Conservation (phyloP, 2,888 invertebrate species). For the Lasius fuliginosus region DNA sequence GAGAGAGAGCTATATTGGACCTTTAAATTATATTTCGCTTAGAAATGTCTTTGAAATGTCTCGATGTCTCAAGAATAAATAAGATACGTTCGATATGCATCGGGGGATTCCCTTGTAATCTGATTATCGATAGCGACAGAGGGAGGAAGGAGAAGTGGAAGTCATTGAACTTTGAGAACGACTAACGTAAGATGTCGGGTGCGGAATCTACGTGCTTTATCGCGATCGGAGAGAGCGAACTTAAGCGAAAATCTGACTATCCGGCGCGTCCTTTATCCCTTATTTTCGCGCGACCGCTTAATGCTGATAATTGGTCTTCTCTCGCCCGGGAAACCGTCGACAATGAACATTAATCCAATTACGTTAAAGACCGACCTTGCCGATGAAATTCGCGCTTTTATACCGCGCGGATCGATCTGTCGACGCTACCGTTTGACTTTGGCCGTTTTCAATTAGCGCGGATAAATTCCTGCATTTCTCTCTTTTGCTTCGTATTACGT, state of each 20-base stretch:
- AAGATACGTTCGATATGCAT: constrained; percentile 9
- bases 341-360: constrained; percentile 47
- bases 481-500: constrained; percentile 10
- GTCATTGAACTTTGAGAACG: constrained; percentile 15
- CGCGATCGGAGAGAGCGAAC: constrained; percentile 21
- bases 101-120: constrained; percentile 50
- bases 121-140: constrained; percentile 44
- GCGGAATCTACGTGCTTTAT: constrained; percentile 47
- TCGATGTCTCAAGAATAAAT: not conserved
- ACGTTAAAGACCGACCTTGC: constrained; percentile 28
- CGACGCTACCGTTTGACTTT: not conserved
- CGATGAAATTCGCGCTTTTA: constrained; percentile 38
- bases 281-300: constrained; percentile 63
- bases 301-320: constrained; percentile 71
- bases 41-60: not conserved
- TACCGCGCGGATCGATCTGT: constrained; percentile 7
- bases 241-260: constrained; percentile 35
- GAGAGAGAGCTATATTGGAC: not conserved
- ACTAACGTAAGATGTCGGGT: constrained; percentile 15
- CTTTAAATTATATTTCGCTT: not conserved
- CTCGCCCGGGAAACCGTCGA: constrained; percentile 52
- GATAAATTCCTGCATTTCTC: constrained; percentile 2
- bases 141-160: constrained; percentile 22
- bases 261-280: constrained; percentile 56
- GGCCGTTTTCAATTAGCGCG: constrained; percentile 34